Percentiles rank a stretch among this genome's conserved stretches.
Conservation (phyloP, 1,140 invertebrate genomes). For the Pseudomyrmex pallidus region DNA sequence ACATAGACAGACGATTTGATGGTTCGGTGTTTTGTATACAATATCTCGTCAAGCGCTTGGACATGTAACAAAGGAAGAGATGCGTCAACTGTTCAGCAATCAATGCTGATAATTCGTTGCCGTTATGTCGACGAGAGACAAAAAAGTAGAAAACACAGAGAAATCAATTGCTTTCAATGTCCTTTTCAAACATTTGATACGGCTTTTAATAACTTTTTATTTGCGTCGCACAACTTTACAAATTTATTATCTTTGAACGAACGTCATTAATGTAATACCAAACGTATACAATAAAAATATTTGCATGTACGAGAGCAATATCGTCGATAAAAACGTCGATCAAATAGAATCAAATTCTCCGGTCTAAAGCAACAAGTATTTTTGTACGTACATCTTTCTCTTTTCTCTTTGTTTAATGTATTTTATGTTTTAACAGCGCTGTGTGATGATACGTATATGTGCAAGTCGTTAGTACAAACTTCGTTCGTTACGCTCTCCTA, state of each 20-base stretch:
- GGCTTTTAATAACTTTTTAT: neutral
- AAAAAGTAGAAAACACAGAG: neutral
- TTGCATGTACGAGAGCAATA: neutral
- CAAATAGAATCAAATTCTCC: constrained; percentile 1
- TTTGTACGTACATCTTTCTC: neutral
- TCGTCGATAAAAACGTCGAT: neutral
- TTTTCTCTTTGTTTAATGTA: neutral
- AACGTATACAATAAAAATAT: neutral
- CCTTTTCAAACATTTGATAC: constrained; percentile 9
- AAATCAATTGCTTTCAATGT: too few relatives aligned
- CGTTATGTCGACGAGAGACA: constrained; percentile 16
- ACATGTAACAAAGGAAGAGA: constrained; percentile 41
- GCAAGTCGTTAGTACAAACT: neutral
- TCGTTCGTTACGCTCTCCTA: neutral
- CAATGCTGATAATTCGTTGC: constrained; percentile 50
- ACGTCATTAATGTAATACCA: neutral
- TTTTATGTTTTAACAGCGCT: neutral
- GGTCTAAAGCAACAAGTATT: constrained; percentile 5
- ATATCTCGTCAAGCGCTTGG: constrained; percentile 57
- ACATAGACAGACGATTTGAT: constrained; percentile 38
- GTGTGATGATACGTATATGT: too few relatives aligned
- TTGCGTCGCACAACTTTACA: neutral
- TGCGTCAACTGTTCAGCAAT: constrained; percentile 35
- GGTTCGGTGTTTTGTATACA: constrained; percentile 42
- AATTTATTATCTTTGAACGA: constrained; percentile 3